Evolutionary conservation across 2,888 invertebrate species (phyloP).

Genomic region (Eilema griseolum): DNA sequence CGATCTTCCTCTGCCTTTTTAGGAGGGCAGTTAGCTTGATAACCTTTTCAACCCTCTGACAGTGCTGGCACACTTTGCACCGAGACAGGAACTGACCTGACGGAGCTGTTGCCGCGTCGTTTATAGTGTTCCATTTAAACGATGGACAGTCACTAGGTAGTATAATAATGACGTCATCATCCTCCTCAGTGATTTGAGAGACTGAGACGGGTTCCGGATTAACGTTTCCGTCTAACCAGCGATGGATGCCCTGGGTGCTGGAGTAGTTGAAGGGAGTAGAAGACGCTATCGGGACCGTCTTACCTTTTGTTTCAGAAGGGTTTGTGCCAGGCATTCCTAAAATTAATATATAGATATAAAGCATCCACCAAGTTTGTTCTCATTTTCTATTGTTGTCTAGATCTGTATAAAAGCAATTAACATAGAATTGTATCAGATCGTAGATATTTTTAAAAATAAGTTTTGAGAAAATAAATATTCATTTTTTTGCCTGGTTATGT

Average conservation of each 20-base stretch:
- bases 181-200: background rate
- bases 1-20: background rate
- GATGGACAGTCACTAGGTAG: background rate
- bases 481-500: too few species aligned
- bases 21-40: conserved; percentile 17
- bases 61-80: conserved; percentile 24
- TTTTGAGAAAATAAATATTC: too few species aligned
- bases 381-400: too few species aligned
- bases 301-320: too few species aligned
- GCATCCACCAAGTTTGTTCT: too few species aligned
- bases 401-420: too few species aligned
- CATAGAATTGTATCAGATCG: too few species aligned
- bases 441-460: too few species aligned
- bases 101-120: conserved; percentile 18
- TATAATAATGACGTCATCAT: background rate
- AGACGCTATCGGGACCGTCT: background rate
- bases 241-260: conserved; percentile 14
- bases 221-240: conserved; percentile 17
- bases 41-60: conserved; percentile 22
- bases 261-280: background rate
- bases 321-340: too few species aligned
- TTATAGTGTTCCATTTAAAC: background rate
- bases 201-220: background rate
- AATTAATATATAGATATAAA: too few species aligned
- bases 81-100: conserved; percentile 13